Conservation (phyloP, 2,113 vertebrate species). For the Pelodiscus sinensis region DNA sequence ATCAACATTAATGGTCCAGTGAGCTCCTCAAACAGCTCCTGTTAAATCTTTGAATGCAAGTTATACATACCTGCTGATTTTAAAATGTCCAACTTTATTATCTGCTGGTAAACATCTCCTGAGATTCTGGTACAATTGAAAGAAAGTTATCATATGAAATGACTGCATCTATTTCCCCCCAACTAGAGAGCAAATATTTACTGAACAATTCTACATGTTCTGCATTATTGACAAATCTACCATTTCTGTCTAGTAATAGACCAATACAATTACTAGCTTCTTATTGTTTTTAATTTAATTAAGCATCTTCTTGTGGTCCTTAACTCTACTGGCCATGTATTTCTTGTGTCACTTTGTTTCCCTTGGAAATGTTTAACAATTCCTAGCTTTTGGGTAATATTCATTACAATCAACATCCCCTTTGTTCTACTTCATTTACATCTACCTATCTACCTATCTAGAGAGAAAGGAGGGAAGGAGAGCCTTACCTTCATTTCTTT, state of each 20-base stretch:
- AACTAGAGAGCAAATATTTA: neutral
- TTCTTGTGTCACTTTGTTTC: neutral
- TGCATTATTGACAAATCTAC: neutral
- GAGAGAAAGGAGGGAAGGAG: no score
- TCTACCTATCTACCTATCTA: no score
- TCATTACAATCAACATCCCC: neutral
- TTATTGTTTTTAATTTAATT: neutral
- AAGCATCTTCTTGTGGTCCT: neutral
- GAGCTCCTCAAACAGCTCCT: neutral
- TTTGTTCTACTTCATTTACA: neutral
- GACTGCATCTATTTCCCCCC: neutral
- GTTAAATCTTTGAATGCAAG: neutral
- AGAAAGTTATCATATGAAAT: neutral
- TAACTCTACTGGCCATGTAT: neutral
- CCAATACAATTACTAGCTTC: neutral
- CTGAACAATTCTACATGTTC: neutral
- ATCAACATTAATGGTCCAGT: neutral
- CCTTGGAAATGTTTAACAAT: neutral
- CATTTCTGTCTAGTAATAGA: neutral
- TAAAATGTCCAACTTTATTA: neutral
- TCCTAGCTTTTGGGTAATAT: neutral
- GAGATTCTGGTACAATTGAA: neutral
- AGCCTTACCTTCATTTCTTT: neutral
- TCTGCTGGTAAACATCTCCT: neutral
- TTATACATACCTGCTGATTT: neutral